Evolutionary conservation across 1,140 invertebrate species (phyloP).

Genomic region (Metaphire vulgaris): DNA sequence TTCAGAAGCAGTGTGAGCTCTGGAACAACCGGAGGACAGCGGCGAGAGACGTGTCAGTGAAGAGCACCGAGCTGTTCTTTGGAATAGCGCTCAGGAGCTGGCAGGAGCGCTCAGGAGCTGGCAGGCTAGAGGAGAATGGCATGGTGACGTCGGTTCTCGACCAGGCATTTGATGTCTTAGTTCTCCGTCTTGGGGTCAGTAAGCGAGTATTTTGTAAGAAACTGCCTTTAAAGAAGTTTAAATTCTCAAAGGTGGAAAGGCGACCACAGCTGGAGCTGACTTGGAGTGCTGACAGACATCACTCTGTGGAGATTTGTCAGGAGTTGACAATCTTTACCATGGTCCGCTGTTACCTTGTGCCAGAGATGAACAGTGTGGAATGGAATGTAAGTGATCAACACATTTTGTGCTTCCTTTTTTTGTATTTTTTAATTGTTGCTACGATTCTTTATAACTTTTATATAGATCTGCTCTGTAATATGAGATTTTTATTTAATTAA

Average conservation of each 20-base stretch:
- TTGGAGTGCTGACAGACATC: conserved; percentile 9
- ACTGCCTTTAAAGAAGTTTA: conserved; percentile 16
- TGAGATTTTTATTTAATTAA: neutral
- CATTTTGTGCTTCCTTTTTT: no score
- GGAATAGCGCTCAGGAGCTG: conserved; percentile 49
- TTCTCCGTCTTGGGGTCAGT: conserved; percentile 68
- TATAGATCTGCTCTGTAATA: neutral
- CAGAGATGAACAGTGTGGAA: conserved; percentile 10
- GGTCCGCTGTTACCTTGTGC: conserved; percentile 9
- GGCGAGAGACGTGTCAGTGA: conserved; percentile 73
- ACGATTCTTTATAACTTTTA: neutral
- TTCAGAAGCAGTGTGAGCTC: conserved; percentile 59
- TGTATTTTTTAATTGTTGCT: no score
- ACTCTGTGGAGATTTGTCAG: neutral
- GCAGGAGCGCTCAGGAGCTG: no score
- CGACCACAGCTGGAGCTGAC: conserved; percentile 6
- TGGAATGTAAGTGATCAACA: conserved; percentile 23
- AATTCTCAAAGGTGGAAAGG: conserved; percentile 7
- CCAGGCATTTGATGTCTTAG: conserved; percentile 70
- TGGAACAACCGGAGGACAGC: conserved; percentile 79
- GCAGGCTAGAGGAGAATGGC: conserved; percentile 64
- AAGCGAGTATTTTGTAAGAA: conserved; percentile 60
- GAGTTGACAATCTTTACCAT: conserved; percentile 17
- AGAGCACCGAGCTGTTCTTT: conserved; percentile 71
- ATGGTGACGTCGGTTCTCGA: conserved; percentile 73